phyloP scores from a whole-genome alignment of 2,888 invertebrate species.

The Drosophila glabriapex region DNA sequence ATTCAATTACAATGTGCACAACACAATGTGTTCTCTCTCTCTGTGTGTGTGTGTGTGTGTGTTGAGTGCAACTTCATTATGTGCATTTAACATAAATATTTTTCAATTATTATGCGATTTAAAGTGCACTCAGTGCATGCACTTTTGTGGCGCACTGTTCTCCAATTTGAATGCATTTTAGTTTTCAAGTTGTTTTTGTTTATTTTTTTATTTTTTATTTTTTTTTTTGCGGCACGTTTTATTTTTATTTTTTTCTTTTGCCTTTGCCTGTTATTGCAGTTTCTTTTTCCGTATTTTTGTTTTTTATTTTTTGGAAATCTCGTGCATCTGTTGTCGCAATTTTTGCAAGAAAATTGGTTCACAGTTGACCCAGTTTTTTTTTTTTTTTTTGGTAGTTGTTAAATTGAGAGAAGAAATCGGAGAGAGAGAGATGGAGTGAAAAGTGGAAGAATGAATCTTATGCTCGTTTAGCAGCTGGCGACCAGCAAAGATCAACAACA shows the following conservation, averaged over 20 bases:
- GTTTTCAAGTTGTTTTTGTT: slow-evolving; percentile 41
- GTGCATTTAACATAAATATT: slow-evolving; percentile 76
- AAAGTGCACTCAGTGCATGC: slow-evolving; percentile 70
- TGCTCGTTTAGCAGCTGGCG: slow-evolving; percentile 61
- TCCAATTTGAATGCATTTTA: slow-evolving; percentile 62
- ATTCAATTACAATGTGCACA: slow-evolving; percentile 79
- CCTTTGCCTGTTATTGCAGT: slow-evolving; percentile 65
- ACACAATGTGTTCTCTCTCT: slow-evolving; percentile 1
- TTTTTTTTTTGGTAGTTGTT: slow-evolving; percentile 43
- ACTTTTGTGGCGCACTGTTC: slow-evolving; percentile 63
- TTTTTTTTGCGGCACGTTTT: slow-evolving; percentile 65
- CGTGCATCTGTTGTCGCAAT: slow-evolving; percentile 75
- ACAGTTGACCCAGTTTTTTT: slow-evolving; percentile 74
- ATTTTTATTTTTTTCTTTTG: slow-evolving; percentile 63
- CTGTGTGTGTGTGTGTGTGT: slow-evolving; percentile 8
- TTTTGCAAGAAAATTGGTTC: slow-evolving; percentile 76
- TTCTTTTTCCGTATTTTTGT: slow-evolving; percentile 48
- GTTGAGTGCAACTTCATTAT: slow-evolving; percentile 78
- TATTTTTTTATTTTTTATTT: slow-evolving; percentile 18
- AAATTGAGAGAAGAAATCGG: slow-evolving; percentile 15
- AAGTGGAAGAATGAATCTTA: slow-evolving; percentile 55
- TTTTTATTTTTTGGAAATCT: slow-evolving; percentile 45
- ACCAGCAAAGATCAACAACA: slow-evolving; percentile 16
- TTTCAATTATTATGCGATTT: slow-evolving; percentile 81
- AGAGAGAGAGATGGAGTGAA: slow-evolving; percentile 9